Percentiles rank a stretch among this genome's conserved stretches.
Evolutionary conservation across 2,888 invertebrate genomes (phyloP).

Genomic region (Acleris laterana): DNA sequence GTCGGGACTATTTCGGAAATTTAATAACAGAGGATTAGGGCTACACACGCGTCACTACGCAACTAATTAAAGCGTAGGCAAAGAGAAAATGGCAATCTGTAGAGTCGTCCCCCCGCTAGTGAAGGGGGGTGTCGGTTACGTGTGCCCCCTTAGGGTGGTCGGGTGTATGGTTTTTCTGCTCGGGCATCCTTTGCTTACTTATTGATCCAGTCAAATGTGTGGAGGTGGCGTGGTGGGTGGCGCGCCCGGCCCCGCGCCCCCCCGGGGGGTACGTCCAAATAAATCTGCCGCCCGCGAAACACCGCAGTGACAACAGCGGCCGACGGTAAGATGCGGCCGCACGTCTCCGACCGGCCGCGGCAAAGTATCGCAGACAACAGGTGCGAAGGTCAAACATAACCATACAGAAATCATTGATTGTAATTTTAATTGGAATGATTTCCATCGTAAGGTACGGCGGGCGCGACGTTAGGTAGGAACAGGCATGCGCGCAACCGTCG

Average conservation of each 20-base stretch:
- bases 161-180: conserved; percentile 86
- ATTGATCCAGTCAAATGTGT: conserved; percentile 86
- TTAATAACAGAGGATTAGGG: conserved; percentile 79
- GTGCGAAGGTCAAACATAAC: conserved; percentile 32
- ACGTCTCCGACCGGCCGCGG: conserved; percentile 66
- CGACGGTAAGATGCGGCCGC: conserved; percentile 80
- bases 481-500: conserved; percentile 78
- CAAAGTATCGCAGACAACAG: conserved; percentile 39
- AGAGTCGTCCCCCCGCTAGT: conserved; percentile 84
- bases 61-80: conserved; percentile 85
- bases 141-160: conserved; percentile 83
- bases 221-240: conserved; percentile 83
- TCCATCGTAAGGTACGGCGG: conserved; percentile 66
- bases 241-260: conserved; percentile 73
- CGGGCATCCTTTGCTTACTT: conserved; percentile 86
- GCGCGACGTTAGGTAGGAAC: conserved; percentile 75
- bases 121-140: conserved; percentile 84
- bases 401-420: conserved; percentile 51
- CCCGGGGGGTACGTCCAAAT: conserved; percentile 84
- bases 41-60: conserved; percentile 83
- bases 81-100: conserved; percentile 85
- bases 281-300: conserved; percentile 85
- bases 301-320: conserved; percentile 83
- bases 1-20: conserved; percentile 53
- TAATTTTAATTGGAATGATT: conserved; percentile 75